A percentile compares a stretch with the other conserved stretches of the same genome.
These are phyloP conservation scores for Nasonovia ribisnigri DNA, from an alignment of 2,888 invertebrate species.

Conservation along the genomic window DNA sequence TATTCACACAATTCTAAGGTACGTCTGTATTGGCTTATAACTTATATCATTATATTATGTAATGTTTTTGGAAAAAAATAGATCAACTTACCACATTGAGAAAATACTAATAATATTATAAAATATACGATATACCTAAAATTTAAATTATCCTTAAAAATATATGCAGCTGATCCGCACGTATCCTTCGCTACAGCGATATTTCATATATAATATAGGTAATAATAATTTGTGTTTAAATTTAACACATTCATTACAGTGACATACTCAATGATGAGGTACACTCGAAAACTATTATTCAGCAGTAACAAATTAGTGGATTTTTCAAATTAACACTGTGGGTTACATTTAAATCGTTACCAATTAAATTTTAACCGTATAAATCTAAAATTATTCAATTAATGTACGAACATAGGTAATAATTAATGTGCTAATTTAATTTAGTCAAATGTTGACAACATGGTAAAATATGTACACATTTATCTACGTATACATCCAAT, in stretches of 20 bases:
- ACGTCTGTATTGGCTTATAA: background rate
- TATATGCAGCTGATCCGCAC: background rate
- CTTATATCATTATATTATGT: background rate
- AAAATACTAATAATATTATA: background rate
- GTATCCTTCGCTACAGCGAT: too few relatives aligned
- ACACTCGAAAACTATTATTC: background rate
- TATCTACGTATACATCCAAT: background rate
- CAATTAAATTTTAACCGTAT: background rate
- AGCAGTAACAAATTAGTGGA: background rate
- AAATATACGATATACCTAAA: background rate
- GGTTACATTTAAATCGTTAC: background rate
- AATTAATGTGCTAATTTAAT: background rate
- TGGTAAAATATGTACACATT: background rate
- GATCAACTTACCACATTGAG: background rate
- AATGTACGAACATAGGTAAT: background rate
- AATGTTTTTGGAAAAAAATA: background rate
- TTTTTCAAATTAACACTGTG: background rate
- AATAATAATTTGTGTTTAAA: background rate
- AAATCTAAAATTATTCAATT: background rate
- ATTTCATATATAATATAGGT: too few relatives aligned
- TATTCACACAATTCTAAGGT: background rate
- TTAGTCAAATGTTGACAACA: background rate
- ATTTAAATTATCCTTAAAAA: background rate
- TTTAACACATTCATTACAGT: background rate
- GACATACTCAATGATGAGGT: background rate